Conservation (phyloP, 2,888 invertebrate genomes). For the Stegana nigrithorax region DNA sequence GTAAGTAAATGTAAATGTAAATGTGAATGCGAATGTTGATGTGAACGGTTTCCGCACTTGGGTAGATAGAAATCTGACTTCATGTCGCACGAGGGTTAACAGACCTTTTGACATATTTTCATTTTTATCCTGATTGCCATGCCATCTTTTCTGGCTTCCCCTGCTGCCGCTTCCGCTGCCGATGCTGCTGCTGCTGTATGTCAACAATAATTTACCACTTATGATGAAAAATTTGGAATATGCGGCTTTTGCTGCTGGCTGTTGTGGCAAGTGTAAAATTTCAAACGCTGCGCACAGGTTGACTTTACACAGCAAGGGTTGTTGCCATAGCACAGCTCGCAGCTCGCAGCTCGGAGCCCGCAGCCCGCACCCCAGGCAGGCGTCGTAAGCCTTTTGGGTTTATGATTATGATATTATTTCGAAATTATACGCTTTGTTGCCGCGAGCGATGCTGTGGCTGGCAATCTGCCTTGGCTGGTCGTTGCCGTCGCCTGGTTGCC, state of each 20-base stretch:
- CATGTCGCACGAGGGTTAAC: slow-evolving; percentile 36
- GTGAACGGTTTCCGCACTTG: not conserved
- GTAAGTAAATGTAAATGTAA: not conserved
- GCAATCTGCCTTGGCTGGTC: no score
- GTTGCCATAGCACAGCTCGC: not conserved
- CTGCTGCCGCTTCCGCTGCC: no score
- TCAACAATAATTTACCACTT: slow-evolving; percentile 46
- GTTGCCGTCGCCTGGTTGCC: no score
- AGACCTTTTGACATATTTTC: slow-evolving; percentile 58
- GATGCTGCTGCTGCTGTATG: no score
- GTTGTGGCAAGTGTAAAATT: slow-evolving; percentile 53
- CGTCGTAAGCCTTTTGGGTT: slow-evolving; percentile 32
- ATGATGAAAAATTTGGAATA: slow-evolving; percentile 25
- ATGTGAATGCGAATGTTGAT: no score
- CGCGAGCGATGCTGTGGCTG: slow-evolving; percentile 36
- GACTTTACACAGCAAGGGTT: slow-evolving; percentile 44
- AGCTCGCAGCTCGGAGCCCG: not conserved
- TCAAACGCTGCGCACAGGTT: slow-evolving; percentile 62
- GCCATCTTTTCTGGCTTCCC: no score
- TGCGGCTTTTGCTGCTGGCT: no score
- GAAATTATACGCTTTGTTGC: slow-evolving; percentile 66
- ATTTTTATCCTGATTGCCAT: slow-evolving; percentile 36
- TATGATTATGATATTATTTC: slow-evolving; percentile 68
- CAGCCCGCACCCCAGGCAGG: not conserved
- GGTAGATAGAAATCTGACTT: slow-evolving; percentile 7